These are phyloP conservation scores for Alaudala cheleensis DNA, from an alignment of 2,113 vertebrate species.

Conservation along the genomic window DNA sequence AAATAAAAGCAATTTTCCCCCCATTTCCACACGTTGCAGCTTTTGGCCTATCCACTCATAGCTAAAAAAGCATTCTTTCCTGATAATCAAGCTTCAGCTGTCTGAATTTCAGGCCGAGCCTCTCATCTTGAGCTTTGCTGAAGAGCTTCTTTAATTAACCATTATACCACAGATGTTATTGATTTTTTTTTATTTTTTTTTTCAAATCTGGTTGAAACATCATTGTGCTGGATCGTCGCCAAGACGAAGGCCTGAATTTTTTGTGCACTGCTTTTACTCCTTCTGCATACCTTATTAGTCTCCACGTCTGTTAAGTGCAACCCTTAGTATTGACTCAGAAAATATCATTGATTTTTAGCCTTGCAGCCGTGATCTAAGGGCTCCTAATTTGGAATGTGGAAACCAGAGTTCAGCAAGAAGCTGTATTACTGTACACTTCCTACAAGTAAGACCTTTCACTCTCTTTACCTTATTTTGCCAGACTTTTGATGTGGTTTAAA, in stretches of 20 bases:
- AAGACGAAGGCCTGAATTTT: constrained; percentile 88
- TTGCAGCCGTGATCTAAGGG: constrained; percentile 82
- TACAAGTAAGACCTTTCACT: constrained; percentile 71
- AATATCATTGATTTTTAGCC: constrained; percentile 98
- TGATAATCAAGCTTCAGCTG: constrained; percentile 99
- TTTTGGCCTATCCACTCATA: constrained; percentile 95
- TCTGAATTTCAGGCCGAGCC: constrained; percentile 92
- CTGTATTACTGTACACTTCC: constrained; percentile 69
- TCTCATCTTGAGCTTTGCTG: constrained; percentile 95
- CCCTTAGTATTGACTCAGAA: constrained; percentile 93
- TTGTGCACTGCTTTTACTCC: constrained; percentile 82
- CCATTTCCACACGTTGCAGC: constrained; percentile 87
- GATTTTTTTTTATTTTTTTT: constrained; percentile 81
- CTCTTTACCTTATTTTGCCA: constrained; percentile 24
- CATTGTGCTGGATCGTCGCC: constrained; percentile 94
- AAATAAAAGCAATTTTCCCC: constrained; percentile 79
- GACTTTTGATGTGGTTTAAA: not conserved
- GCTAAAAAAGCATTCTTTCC: constrained; percentile 98
- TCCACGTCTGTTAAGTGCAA: constrained; percentile 93
- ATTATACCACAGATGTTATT: constrained; percentile 99
- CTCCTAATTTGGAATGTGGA: constrained; percentile 87
- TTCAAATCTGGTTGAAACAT: constrained; percentile 90
- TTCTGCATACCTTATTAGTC: constrained; percentile 99
- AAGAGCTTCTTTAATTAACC: constrained; percentile 99
- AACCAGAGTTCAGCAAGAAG: constrained; percentile 74